Conservation (phyloP, 2,113 vertebrate genomes). For the Coturnix japonica region DNA sequence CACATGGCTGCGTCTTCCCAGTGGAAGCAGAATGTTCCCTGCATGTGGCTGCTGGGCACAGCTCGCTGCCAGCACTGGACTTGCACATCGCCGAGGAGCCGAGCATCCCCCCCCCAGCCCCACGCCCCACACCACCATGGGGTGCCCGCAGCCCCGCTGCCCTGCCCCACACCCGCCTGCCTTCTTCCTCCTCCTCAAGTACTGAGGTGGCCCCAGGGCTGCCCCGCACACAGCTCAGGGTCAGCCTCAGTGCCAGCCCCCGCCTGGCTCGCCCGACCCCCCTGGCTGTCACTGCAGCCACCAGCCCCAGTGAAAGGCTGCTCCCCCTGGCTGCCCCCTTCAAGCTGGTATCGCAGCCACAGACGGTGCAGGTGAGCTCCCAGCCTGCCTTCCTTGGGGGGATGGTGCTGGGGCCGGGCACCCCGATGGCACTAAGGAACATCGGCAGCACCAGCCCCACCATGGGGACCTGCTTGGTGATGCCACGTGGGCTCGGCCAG, state of each 20-base stretch:
- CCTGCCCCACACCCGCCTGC: background rate
- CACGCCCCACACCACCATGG: fast-evolving
- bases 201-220: constrained; percentile 66
- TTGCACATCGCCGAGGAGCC: constrained; percentile 79
- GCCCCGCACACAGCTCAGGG: constrained; percentile 16
- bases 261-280: background rate
- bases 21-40: constrained; percentile 66
- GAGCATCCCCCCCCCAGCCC: background rate
- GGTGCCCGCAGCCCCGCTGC: background rate
- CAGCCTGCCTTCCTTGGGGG: constrained; percentile 25
- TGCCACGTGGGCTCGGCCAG: background rate
- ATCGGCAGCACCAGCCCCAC: background rate
- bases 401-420: background rate
- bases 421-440: constrained; percentile 38
- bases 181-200: constrained; percentile 34
- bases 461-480: background rate
- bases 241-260: constrained; percentile 39
- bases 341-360: constrained; percentile 66
- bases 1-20: constrained; percentile 79
- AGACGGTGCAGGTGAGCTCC: constrained; percentile 67
- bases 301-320: background rate
- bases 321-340: constrained; percentile 58
- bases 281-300: background rate
- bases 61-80: constrained; percentile 80
- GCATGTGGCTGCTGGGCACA: constrained; percentile 39